Percentiles rank a stretch among this genome's conserved stretches.
phyloP scores from a whole-genome alignment of 2,888 invertebrate species.

The Bugulina stolonifera region DNA sequence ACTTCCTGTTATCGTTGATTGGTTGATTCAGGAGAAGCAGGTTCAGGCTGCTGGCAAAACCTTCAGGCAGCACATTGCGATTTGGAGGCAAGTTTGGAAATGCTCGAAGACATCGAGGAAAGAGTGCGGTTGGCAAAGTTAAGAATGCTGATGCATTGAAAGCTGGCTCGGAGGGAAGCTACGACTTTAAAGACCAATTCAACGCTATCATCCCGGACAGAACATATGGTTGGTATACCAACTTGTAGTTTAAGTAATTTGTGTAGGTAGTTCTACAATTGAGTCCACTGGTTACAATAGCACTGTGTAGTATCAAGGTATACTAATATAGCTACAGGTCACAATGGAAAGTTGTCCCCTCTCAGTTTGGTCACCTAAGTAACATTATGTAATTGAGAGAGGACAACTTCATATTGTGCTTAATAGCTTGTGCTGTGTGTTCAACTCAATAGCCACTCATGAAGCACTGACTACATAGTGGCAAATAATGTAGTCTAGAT shows the following conservation, averaged over 20 bases:
- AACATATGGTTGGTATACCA: background rate
- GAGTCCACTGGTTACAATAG: too few relatives aligned
- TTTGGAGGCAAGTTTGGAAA: background rate
- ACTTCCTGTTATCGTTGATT: background rate
- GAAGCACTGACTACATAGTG: too few relatives aligned
- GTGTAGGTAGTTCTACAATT: too few relatives aligned
- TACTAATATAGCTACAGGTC: too few relatives aligned
- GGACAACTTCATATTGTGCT: too few relatives aligned
- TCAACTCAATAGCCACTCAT: too few relatives aligned
- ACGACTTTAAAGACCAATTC: background rate
- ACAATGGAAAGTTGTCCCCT: too few relatives aligned
- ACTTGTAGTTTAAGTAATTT: background rate
- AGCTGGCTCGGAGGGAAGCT: slow-evolving; percentile 13
- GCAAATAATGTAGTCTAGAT: too few relatives aligned
- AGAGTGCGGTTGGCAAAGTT: background rate
- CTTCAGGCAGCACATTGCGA: background rate
- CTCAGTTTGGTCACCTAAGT: too few relatives aligned
- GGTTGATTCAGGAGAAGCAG: background rate
- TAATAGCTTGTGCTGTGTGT: too few relatives aligned
- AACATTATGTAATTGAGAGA: too few relatives aligned
- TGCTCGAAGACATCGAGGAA: background rate
- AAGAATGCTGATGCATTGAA: background rate
- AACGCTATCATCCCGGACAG: slow-evolving; percentile 11
- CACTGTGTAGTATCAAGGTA: too few relatives aligned
- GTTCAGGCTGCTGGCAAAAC: background rate